Conservation (phyloP, 2,113 vertebrate genomes). For the Carettochelys insculpta region DNA sequence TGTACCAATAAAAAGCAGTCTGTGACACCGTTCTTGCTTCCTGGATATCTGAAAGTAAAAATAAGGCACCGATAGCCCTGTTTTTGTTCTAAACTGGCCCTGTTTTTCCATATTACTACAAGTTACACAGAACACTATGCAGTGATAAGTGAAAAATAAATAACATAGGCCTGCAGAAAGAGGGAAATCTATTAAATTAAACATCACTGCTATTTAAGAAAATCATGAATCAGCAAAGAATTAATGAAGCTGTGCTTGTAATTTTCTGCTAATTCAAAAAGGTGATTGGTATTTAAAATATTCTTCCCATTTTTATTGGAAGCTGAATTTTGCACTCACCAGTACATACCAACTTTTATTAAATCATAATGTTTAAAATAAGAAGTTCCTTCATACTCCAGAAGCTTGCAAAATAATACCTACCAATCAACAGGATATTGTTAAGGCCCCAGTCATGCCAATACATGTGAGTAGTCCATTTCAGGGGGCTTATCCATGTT, state of each 20-base stretch:
- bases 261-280: not conserved
- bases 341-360: not conserved
- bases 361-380: accelerated
- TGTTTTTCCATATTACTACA: not conserved
- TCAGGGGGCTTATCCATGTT: not conserved
- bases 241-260: not conserved
- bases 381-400: not conserved
- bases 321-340: too few species aligned
- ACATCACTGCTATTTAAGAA: not conserved
- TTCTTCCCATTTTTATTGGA: not conserved
- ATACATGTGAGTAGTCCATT: not conserved
- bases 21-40: not conserved
- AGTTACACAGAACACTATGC: constrained; percentile 2
- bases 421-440: not conserved
- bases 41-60: not conserved
- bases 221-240: not conserved
- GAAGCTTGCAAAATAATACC: not conserved
- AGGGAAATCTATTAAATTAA: not conserved
- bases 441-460: not conserved
- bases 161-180: not conserved
- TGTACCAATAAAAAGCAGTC: constrained; percentile 45
- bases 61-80: not conserved
- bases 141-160: constrained; percentile 38
- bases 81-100: not conserved
- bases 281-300: not conserved